Evolutionary conservation across 2,888 invertebrate species (phyloP), one percentile per base, ranked within the genome.

Genomic region (Palloptera scutellata): DNA sequence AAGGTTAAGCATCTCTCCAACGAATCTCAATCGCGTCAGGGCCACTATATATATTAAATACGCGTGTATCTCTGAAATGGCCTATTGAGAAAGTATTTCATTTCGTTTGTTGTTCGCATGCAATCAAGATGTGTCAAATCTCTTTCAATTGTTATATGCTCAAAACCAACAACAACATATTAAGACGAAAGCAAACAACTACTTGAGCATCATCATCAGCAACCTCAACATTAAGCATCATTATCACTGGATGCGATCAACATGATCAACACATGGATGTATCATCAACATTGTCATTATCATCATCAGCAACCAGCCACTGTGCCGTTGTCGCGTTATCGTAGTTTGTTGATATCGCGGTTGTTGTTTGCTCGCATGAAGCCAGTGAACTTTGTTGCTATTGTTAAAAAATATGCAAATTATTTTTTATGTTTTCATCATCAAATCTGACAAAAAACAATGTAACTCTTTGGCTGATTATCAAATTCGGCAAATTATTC

Each of bases 361-460:
- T 30, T 30, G 30, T 30, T 30, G 30, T 30, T 30, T 30, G 30
- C 30, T 30, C 30, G 6, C 30, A 30, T 43, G 57, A 30, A 66
- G 66, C 58, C 61, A 62, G 55, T 61, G 66, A 66, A 66, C 66
- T 66, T 66, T 4, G 30, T 30, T 62, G 58, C 55, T 61, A 52
- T 66, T 66, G 66, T 58, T 10, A 40, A 55, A 20, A 30, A 57
- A 15, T 57, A 66, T 62, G 66, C 61, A 58, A 66, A 66, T 66
- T 55, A n/a, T 41, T 58, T 40, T 55, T 11, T 15, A 12, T 55
- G 61, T 57, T 57, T 61, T 61, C 61, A 61, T 54, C 57, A 57
- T 61, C 48, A 58, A 42, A 41, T 42, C 41, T 15, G 13, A n/a
- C 30, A 42, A 19, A 30, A 30, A 59, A 59, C 59, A 59, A 59